These are phyloP conservation scores for Orcinus orca DNA, from an alignment of 2,113 vertebrate species.

Conservation along the genomic window DNA sequence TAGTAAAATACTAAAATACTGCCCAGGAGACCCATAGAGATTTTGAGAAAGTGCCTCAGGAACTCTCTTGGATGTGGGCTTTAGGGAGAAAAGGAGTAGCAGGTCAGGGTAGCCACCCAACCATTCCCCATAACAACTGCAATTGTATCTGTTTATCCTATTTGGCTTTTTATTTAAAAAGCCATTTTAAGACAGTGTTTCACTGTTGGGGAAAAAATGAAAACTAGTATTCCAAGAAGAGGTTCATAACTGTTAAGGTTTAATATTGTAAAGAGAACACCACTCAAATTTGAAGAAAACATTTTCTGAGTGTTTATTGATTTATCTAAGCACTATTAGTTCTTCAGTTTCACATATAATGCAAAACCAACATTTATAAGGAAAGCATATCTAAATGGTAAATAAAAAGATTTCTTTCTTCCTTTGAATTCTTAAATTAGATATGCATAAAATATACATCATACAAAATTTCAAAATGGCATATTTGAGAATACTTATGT, in stretches of 20 bases:
- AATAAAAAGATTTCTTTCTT: background rate
- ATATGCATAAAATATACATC: background rate
- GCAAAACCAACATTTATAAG: background rate
- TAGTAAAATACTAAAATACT: background rate
- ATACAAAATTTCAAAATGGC: background rate
- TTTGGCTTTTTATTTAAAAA: background rate
- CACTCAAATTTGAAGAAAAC: background rate
- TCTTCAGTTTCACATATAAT: background rate
- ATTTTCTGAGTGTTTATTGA: background rate
- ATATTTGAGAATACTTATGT: background rate
- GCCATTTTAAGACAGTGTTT: background rate
- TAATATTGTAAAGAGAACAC: background rate
- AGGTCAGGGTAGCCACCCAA: background rate
- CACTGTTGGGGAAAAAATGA: background rate
- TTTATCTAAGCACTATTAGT: background rate
- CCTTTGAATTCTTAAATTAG: background rate
- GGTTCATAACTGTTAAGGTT: background rate
- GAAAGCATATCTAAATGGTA: background rate
- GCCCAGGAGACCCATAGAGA: background rate
- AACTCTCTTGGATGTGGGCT: background rate
- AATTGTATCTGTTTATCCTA: background rate
- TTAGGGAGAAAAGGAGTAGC: background rate
- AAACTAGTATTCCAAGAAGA: slow-evolving; percentile 18
- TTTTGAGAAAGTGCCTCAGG: too few species aligned
- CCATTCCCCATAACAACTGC: background rate